Evolutionary conservation across 2,888 invertebrate genomes (phyloP).

Genomic region (Dermolepida albohirtum): DNA sequence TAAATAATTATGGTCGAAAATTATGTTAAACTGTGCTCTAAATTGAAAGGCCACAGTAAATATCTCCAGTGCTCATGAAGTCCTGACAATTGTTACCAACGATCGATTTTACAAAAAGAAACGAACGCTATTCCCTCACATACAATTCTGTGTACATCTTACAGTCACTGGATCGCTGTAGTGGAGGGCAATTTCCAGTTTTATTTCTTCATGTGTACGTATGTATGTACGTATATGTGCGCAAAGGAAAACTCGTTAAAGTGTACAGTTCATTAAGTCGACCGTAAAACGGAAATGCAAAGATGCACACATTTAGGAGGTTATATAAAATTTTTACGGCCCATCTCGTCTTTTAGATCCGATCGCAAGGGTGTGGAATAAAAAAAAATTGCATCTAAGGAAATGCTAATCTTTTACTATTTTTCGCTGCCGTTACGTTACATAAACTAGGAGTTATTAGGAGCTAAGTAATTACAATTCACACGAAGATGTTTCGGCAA

Average conservation of each 20-base stretch:
- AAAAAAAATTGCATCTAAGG: no score
- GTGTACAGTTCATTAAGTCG: conserved; percentile 24
- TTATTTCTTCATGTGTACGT: conserved; percentile 23
- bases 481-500: no score
- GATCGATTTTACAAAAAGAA: no score
- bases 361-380: conserved; percentile 15
- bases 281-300: conserved; percentile 26
- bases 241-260: conserved; percentile 36
- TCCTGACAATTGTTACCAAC: no score
- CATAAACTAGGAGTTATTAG: no score
- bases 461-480: no score
- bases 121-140: no score
- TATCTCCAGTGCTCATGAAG: neutral
- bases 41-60: neutral
- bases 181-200: conserved; percentile 37
- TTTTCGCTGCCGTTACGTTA: no score
- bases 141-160: neutral
- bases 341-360: conserved; percentile 30
- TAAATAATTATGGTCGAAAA: neutral
- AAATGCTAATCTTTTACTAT: no score
- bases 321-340: conserved; percentile 40
- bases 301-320: conserved; percentile 33
- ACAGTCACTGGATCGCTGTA: conserved; percentile 6
- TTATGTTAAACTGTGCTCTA: conserved; percentile 1
- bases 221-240: no score